Evolutionary conservation across 2,113 vertebrate species (phyloP), one percentile per base, ranked within the genome.

Genomic region (Amphiprion ocellaris): DNA sequence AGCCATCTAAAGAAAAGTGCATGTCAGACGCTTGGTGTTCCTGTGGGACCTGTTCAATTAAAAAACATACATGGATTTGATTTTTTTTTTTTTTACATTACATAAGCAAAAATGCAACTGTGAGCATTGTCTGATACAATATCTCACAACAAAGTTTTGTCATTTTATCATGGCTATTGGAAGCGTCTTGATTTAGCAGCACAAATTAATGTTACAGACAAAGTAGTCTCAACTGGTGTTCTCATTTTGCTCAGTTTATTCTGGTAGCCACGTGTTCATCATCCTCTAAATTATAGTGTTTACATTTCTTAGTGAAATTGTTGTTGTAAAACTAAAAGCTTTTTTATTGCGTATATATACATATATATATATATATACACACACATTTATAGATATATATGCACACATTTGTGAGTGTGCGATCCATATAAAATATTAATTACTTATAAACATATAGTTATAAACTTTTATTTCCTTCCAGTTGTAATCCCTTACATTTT

Each of bases 1-100:
- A 74, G 70, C 49, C 54, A 74, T 87, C 69, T 47, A 64, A 61
- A 73, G 63, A 79, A 83, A 88, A 65, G 55, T 62, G 53, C 50
- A 62, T 86, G 86, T 87, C 86, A 89, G 82, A 86, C 69, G 14
- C 65, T 71, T 49, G 39, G 64, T 79, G 90, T 81, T 87, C 72
- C 88, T 55, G 83, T 10, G 6, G 62, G 82, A 89, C 73, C 71
- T 64, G 59, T 28, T 68, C 47, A 55, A 69, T 79, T 52, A 49
- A 72, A 85, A 39, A 63, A 41, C 50, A 66, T n/a, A 54, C 68
- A 61, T 79, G 49, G 4, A 41, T 63, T 46, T 73, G 16, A 44
- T 44, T 50, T 52, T 39, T 44, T 50, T 52, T 39, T 44, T n/a
- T 46, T 74, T n/a, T 6, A 39, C 49, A 72, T 15, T 1, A 62